Conservation (phyloP, 2,113 vertebrate genomes). For the Chelonoidis abingdonii region DNA sequence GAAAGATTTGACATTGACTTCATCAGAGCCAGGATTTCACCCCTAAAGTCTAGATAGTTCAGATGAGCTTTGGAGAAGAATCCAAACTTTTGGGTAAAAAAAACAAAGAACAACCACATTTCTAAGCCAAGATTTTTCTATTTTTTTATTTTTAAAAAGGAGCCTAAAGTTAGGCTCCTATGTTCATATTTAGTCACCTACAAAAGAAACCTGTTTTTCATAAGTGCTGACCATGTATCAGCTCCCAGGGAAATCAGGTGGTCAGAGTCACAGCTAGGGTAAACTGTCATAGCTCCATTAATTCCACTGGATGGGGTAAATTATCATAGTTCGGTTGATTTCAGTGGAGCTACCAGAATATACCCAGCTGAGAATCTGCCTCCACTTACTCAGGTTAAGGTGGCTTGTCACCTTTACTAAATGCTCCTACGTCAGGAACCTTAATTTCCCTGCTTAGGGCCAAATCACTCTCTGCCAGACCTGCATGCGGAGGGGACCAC, state of each 20-base stretch:
- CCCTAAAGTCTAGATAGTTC: neutral
- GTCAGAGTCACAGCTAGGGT: neutral
- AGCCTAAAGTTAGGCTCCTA: neutral
- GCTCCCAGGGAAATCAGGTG: neutral
- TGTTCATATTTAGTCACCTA: neutral
- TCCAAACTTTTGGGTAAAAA: neutral
- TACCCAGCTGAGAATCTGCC: neutral
- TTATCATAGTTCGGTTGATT: neutral
- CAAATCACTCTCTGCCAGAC: neutral
- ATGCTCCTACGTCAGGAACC: neutral
- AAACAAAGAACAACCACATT: neutral
- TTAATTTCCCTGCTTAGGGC: rapidly evolving
- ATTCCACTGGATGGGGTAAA: neutral
- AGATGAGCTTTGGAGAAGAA: neutral
- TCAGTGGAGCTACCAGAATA: neutral
- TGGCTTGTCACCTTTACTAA: neutral
- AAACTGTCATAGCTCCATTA: neutral
- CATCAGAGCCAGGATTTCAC: neutral
- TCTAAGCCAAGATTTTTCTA: neutral
- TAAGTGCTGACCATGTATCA: neutral
- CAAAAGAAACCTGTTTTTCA: neutral
- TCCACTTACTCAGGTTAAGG: neutral
- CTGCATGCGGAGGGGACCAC: neutral
- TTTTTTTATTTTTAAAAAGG: neutral
- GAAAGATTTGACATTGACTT: neutral